Conservation (phyloP, 2,113 vertebrate species). For the Scomber colias region DNA sequence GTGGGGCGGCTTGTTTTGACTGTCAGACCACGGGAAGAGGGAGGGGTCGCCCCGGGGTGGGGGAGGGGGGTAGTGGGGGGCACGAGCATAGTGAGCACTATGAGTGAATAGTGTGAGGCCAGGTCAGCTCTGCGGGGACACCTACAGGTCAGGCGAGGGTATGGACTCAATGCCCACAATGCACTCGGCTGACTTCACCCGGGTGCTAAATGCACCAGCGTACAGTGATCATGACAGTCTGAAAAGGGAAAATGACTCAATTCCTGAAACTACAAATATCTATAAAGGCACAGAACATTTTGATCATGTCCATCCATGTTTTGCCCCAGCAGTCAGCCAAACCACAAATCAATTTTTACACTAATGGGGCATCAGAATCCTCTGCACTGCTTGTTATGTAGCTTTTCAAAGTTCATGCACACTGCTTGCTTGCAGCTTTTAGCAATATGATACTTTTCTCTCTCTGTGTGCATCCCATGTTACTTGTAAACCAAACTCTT, state of each 20-base stretch:
- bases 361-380: neutral
- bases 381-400: no score
- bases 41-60: conserved; percentile 7
- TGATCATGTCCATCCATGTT: neutral
- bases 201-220: neutral
- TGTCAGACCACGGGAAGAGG: conserved; percentile 21
- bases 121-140: conserved; percentile 67
- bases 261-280: neutral
- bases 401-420: no score
- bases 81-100: neutral
- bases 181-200: conserved; percentile 19
- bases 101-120: conserved; percentile 8
- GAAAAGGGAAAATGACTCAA: neutral
- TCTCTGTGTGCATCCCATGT: no score
- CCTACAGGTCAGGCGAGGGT: conserved; percentile 57
- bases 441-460: no score
- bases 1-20: conserved; percentile 61
- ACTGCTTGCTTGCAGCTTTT: no score
- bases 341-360: neutral
- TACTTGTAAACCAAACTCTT: no score
- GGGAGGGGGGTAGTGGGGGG: no score
- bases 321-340: neutral
- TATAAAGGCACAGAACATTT: no score
- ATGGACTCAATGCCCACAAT: conserved; percentile 39
- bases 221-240: neutral